These are phyloP conservation scores for Lysandra bellargus DNA, from an alignment of 2,888 invertebrate species.

Conservation along the genomic window DNA sequence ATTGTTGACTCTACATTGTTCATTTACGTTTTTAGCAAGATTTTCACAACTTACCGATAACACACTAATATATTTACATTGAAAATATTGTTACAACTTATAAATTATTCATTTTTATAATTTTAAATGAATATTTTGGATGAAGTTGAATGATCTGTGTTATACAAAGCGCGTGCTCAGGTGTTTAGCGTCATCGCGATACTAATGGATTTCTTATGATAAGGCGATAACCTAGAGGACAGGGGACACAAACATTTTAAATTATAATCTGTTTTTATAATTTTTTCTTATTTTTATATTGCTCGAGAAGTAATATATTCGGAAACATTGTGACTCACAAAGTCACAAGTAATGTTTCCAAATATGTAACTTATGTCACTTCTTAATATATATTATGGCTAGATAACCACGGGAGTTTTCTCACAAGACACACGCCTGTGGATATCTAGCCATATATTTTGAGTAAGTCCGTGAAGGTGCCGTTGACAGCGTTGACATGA, in stretches of 20 bases:
- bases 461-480: no score
- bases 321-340: no score
- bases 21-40: neutral
- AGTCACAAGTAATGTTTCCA: no score
- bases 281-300: no score
- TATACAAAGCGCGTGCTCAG: conserved; percentile 54
- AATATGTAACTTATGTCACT: no score
- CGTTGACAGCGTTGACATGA: no score
- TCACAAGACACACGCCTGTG: no score
- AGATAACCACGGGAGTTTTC: no score
- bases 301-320: no score
- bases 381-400: no score
- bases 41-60: neutral
- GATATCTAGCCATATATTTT: no score
- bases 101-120: neutral
- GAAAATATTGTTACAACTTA: neutral
- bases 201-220: conserved; percentile 56
- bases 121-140: neutral
- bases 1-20: neutral
- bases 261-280: neutral
- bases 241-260: conserved; percentile 48
- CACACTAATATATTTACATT: neutral
- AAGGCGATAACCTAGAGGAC: conserved; percentile 48
- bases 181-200: conserved; percentile 57
- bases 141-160: conserved; percentile 28